Evolutionary conservation across 92 coral and sea anemone species (phyloP).

Genomic region (Zoanthus solanderi): DNA sequence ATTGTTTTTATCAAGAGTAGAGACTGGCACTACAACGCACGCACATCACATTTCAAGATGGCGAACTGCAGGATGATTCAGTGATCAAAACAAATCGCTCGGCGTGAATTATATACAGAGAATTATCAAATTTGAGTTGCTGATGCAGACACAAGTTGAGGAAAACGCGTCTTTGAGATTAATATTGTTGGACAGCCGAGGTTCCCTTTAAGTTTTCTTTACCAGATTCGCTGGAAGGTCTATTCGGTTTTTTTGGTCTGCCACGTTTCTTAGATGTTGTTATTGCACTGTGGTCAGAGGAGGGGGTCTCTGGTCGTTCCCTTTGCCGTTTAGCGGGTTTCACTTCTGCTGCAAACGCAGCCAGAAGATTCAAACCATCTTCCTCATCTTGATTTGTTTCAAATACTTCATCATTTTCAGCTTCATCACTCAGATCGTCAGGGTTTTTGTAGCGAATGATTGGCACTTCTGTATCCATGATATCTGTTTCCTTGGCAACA

Average conservation of each 20-base stretch:
- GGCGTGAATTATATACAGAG: too few species aligned
- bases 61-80: too few species aligned
- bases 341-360: conserved; percentile 76
- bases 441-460: conserved; percentile 53
- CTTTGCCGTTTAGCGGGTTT: conserved; percentile 69
- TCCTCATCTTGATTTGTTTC: conserved; percentile 58
- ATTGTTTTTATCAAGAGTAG: too few species aligned
- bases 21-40: too few species aligned
- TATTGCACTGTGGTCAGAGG: conserved; percentile 43
- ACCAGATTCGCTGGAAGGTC: conserved; percentile 71
- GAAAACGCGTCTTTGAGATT: too few species aligned
- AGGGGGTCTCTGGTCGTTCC: conserved; percentile 55
- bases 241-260: conserved; percentile 71
- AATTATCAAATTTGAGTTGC: too few species aligned
- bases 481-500: conserved; percentile 69
- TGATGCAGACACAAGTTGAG: too few species aligned
- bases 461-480: conserved; percentile 61
- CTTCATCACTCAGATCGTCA: conserved; percentile 63
- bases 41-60: too few species aligned
- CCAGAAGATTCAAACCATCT: conserved; percentile 84
- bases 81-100: too few species aligned
- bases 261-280: conserved; percentile 70
- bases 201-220: neutral
- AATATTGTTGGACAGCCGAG: too few species aligned
- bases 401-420: conserved; percentile 84